Conservation (phyloP, 1,140 invertebrate species). For the Caenorhabditis remanei region DNA sequence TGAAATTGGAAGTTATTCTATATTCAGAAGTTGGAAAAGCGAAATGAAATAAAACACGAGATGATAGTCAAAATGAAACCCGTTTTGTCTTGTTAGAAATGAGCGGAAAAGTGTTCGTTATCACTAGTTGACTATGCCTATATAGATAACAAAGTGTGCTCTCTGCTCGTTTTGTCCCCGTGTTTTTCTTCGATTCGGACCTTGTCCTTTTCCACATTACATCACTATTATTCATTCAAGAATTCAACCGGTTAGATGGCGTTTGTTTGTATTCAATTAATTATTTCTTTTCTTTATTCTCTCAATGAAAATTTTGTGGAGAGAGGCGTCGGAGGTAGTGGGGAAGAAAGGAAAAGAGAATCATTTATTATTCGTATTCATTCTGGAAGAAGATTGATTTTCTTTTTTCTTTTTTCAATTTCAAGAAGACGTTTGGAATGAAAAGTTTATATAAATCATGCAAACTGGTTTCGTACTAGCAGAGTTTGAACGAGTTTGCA, state of each 20-base stretch:
- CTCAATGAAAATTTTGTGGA: too few species aligned
- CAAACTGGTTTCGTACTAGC: too few species aligned
- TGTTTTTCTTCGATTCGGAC: neutral
- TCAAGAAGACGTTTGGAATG: too few species aligned
- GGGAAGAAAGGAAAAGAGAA: neutral
- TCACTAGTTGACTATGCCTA: conserved; percentile 13
- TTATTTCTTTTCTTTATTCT: neutral
- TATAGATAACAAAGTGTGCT: conserved; percentile 47
- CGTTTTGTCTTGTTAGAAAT: neutral
- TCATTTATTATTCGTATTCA: neutral
- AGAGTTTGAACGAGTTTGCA: too few species aligned
- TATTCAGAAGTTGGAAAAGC: neutral
- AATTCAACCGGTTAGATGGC: conserved; percentile 3
- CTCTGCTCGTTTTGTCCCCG: neutral
- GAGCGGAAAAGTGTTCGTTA: conserved; percentile 23
- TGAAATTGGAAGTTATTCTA: neutral
- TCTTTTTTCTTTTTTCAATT: neutral
- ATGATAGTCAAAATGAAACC: neutral
- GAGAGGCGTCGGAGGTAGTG: neutral
- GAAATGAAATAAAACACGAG: neutral
- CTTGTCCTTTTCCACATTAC: neutral
- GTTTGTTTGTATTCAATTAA: conserved; percentile 55
- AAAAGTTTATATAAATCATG: too few species aligned
- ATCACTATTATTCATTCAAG: neutral
- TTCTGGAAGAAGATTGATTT: neutral